Base-by-base conservation (phyloP, 2,113 vertebrate genomes). In the Corythoichthys intestinalis region DNA sequence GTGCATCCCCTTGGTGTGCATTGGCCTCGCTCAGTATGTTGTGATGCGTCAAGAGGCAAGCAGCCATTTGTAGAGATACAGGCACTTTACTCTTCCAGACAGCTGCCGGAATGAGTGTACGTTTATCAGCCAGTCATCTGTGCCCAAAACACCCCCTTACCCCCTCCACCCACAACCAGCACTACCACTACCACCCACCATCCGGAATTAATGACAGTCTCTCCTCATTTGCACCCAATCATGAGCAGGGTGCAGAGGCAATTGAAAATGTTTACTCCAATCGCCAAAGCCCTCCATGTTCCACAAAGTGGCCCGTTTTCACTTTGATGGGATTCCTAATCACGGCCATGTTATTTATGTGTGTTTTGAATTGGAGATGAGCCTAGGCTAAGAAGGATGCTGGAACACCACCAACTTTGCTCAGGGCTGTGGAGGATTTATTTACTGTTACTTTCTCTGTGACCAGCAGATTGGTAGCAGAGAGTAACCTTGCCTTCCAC, bases 311-410 rank as follows among this genome's bases (percentile, higher is more conserved):
- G 83, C 76, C 83, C 85, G 85, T 89, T 89, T 89, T 90, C 83
- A 76, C 89, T 89, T 88, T 89, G 88, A 90, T 89, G 89, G 85
- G 83, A 89, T 89, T 89, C 83, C 85, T 91, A 90, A 91, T 91
- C 89, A 90, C 86, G 82, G 78, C 72, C 14, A 81, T 60, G 88
- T 88, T 89, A 90, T 88, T 89, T 89, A 88, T 90, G 85, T 88
- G 84, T 87, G 82, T 90, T 90, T 90, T 90, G 88, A 89, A 89
- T 87, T 90, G 85, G 83, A 87, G 86, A 87, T 87, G 90, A 88
- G 86, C 79, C 85, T 69, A 74, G 78, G 79, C 81, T 80, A 7
- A 48, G 75, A 34, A 48, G 75, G 85, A 85, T 86, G 74, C 83
- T 88, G 86, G 87, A 88, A 75, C 61, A 38, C 44, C 61, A 87